Evolutionary conservation across 1,140 invertebrate species (phyloP).

Genomic region (Dinothrombium tinctorium): DNA sequence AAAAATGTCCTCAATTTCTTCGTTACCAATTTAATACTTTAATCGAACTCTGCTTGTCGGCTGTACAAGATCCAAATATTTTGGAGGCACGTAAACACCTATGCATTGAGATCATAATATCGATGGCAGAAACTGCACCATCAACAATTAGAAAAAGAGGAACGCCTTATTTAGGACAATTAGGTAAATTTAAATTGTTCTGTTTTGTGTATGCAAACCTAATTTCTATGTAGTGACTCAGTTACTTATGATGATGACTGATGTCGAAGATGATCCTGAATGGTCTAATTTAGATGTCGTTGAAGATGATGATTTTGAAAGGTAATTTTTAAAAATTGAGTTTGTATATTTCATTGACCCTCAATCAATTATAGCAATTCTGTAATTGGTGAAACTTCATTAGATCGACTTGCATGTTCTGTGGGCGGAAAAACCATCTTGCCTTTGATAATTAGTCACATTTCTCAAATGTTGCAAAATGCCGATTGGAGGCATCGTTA

Average conservation of each 20-base stretch:
- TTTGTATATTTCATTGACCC: constrained; percentile 10
- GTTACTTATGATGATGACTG: constrained; percentile 84
- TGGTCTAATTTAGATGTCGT: constrained; percentile 46
- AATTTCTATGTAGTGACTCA: constrained; percentile 37
- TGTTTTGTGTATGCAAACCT: too few relatives aligned
- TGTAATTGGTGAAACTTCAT: constrained; percentile 79
- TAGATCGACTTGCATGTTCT: constrained; percentile 85
- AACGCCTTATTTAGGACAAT: constrained; percentile 40
- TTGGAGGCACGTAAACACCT: constrained; percentile 69
- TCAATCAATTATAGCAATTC: constrained; percentile 40
- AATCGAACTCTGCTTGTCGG: constrained; percentile 68
- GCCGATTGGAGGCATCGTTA: constrained; percentile 36
- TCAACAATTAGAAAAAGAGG: constrained; percentile 78
- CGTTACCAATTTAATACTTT: constrained; percentile 60
- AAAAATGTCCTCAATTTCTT: constrained; percentile 74
- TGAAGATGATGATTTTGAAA: constrained; percentile 37
- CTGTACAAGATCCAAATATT: constrained; percentile 43
- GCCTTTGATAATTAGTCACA: constrained; percentile 54
- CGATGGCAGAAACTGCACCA: constrained; percentile 75
- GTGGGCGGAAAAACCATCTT: constrained; percentile 86
- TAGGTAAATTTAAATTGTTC: constrained; percentile 13
- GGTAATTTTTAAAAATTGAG: constrained; percentile 4
- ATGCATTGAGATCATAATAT: constrained; percentile 76
- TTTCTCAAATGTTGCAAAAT: constrained; percentile 46
- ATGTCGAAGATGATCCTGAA: constrained; percentile 72